Evolutionary conservation across 2,888 invertebrate genomes (phyloP), one percentile per base, ranked within the genome.

Genomic region (Drosophila niveifrons): DNA sequence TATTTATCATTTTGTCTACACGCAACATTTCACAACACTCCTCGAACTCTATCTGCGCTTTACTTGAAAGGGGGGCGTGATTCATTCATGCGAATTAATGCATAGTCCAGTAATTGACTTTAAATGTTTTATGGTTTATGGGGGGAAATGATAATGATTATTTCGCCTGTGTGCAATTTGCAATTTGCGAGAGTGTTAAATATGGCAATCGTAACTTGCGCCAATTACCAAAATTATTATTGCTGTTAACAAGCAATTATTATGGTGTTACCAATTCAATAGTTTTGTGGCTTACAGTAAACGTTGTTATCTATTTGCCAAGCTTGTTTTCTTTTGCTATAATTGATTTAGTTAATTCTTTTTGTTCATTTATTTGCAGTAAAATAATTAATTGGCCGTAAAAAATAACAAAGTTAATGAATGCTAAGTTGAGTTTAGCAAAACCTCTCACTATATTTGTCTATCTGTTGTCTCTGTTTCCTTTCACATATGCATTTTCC

Each of bases 71-170:
- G 10, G 11, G 55, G 46, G 56, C 48, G 46, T 56, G 56, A 17
- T 17, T 47, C 43, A 53, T 53, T 50, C 31, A 58, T 17, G 48
- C 39, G 43, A 34, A 48, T n/a, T 47, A 68, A 56, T 73, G 51
- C 63, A 68, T 56, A 56, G 55, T 44, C 17, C 15, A 43, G 36
- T 58, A 72, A 72, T 72, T 63, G 62, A 66, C 48, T 52, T 68
- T 68, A 57, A 68, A 74, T 73, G 56, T 47, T 67, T 73, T 31
- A 39, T 69, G 28, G 17, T 31, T 36, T 28, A 13, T 41, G 47
- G 8, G n/a, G 34, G 29, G 13, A 29, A 58, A 31, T 29, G 3
- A 11, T 10, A 15, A 29, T 41, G 18, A 65, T 53, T 39, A 72
- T 39, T 61, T 55, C 11, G 39, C 34, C 28, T 41, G n/a, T 41